These are phyloP conservation scores for Cyprinodon diabolis DNA, from an alignment of 2,797 vertebrate species.

Conservation along the genomic window DNA sequence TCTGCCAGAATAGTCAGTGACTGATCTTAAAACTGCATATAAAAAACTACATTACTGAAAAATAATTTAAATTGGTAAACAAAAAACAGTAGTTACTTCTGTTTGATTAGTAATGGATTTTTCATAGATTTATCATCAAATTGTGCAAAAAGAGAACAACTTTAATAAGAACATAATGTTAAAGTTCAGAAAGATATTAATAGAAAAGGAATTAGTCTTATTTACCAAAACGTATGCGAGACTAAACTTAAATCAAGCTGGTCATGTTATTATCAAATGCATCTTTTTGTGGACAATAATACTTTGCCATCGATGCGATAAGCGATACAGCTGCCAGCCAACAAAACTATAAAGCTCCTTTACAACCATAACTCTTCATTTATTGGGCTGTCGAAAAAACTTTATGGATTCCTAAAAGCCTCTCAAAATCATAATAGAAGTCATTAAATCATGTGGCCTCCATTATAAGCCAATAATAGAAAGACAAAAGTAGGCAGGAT, in stretches of 20 bases:
- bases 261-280: no score
- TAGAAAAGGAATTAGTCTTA: no score
- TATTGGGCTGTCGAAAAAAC: neutral
- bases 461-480: neutral
- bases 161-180: no score
- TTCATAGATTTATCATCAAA: neutral
- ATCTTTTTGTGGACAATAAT: no score
- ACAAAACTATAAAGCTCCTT: no score
- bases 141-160: no score
- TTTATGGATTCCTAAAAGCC: neutral
- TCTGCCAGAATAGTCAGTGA: neutral
- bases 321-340: no score
- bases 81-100: neutral
- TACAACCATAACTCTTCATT: no score
- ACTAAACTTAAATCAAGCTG: no score
- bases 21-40: neutral
- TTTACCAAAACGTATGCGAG: no score
- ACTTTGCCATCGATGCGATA: no score
- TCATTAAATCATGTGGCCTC: neutral
- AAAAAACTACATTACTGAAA: neutral
- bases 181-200: no score
- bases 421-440: neutral
- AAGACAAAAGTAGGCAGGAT: neutral
- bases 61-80: neutral
- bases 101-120: neutral